Conservation (phyloP, 2,113 vertebrate genomes). For the Bos taurus region DNA sequence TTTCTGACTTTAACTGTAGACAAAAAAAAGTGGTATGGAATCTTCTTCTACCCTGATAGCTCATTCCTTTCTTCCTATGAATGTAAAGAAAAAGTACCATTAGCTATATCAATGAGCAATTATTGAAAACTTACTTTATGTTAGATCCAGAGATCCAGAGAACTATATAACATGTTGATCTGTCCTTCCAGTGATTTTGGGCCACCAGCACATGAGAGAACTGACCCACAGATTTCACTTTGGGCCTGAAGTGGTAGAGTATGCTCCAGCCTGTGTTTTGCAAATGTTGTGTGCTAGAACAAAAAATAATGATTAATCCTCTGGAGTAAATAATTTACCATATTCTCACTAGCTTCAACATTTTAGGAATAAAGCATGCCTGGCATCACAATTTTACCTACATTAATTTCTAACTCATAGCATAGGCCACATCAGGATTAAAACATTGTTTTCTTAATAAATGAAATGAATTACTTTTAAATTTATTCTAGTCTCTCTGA, state of each 20-base stretch:
- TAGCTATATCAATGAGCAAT: background rate
- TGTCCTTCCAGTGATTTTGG: background rate
- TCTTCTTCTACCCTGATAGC: background rate
- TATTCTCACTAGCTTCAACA: background rate
- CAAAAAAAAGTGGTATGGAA: background rate
- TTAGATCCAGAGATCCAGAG: background rate
- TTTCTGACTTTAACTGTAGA: background rate
- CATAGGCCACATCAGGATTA: background rate
- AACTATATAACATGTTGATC: background rate
- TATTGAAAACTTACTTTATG: background rate
- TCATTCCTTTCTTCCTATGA: background rate
- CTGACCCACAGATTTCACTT: background rate
- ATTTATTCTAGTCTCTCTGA: conserved; percentile 13
- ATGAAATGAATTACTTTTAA: conserved; percentile 3
- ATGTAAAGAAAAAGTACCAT: conserved; percentile 5
- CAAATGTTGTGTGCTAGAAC: background rate
- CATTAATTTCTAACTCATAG: background rate
- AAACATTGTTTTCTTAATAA: conserved; percentile 32
- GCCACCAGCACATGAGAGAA: background rate
- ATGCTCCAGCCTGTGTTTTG: background rate
- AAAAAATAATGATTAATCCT: background rate
- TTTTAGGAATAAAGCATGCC: background rate
- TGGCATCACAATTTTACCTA: background rate
- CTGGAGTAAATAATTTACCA: conserved; percentile 20
- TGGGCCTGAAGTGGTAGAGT: background rate